Percentiles rank a stretch among this genome's conserved stretches.
Conservation (phyloP, 2,797 vertebrate genomes). For the Enteromius viviparus region DNA sequence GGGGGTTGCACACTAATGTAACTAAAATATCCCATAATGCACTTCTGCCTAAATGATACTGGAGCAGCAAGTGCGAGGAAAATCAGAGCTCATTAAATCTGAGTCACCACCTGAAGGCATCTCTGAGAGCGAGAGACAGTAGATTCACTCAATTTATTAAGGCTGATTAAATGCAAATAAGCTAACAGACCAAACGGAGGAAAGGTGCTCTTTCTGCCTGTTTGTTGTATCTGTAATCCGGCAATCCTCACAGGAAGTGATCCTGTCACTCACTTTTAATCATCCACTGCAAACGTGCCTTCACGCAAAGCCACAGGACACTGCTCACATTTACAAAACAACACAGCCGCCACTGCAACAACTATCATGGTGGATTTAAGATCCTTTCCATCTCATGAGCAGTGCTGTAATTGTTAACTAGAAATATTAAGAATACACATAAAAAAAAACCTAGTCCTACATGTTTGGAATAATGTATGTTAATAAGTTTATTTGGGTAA, state of each 20-base stretch:
- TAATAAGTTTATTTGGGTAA: no score
- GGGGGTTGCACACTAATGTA: background rate
- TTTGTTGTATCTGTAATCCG: background rate
- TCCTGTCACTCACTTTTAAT: background rate
- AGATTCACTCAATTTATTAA: slow-evolving; percentile 40
- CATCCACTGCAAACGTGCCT: background rate
- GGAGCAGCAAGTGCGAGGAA: slow-evolving; percentile 8
- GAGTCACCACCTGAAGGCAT: slow-evolving; percentile 36
- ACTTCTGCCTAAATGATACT: slow-evolving; percentile 16
- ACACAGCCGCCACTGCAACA: background rate
- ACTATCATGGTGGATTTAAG: background rate
- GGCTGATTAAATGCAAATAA: slow-evolving; percentile 37
- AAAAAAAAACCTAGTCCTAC: no score
- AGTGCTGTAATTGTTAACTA: background rate
- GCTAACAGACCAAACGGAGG: slow-evolving; percentile 20
- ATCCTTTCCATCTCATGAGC: background rate
- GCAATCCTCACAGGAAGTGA: slow-evolving; percentile 3
- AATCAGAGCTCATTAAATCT: slow-evolving; percentile 43
- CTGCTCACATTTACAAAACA: background rate
- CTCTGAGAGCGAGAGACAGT: background rate
- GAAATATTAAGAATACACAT: background rate
- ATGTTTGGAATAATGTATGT: no score
- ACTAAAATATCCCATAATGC: slow-evolving; percentile 21
- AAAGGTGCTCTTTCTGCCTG: background rate
- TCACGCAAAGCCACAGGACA: background rate